A percentile compares a stretch with the other conserved stretches of the same genome.
These are phyloP conservation scores for Cataglyphis cursor DNA, from an alignment of 2,888 invertebrate species.

Conservation along the genomic window DNA sequence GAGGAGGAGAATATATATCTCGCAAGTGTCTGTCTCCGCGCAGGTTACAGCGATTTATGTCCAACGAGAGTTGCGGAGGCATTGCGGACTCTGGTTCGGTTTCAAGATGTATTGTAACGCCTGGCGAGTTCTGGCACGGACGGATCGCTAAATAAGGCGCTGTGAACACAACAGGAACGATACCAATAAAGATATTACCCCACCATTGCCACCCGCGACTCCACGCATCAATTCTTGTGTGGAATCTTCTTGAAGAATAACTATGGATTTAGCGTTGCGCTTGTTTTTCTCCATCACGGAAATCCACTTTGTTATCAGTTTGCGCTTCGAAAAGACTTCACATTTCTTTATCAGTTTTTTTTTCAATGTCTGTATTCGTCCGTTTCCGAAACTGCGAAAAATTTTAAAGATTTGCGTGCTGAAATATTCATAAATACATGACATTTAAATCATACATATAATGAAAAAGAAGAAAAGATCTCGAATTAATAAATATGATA, in stretches of 20 bases:
- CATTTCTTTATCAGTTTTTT: too few species aligned
- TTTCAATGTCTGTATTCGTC: neutral
- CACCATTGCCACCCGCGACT: conserved; percentile 39
- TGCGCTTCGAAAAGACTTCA: too few species aligned
- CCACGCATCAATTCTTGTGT: neutral
- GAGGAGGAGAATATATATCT: neutral
- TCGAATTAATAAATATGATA: neutral
- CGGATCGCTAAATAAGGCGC: conserved; percentile 46
- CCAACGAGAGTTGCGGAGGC: conserved; percentile 15
- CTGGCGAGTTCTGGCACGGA: conserved; percentile 33
- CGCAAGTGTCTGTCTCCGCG: neutral
- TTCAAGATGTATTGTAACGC: conserved; percentile 30
- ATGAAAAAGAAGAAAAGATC: neutral
- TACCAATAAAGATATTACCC: conserved; percentile 30
- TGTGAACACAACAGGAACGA: conserved; percentile 35
- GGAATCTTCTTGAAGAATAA: neutral
- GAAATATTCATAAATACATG: conserved; percentile 9
- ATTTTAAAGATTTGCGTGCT: neutral
- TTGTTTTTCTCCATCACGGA: too few species aligned
- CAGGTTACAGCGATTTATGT: neutral
- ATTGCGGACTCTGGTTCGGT: conserved; percentile 4
- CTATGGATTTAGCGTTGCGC: neutral
- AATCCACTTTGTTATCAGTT: too few species aligned
- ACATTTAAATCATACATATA: neutral
- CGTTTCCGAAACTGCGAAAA: neutral